Percentiles rank a stretch among this genome's conserved stretches.
These are phyloP conservation scores for Columba livia DNA, from an alignment of 2,113 vertebrate species.

Conservation along the genomic window DNA sequence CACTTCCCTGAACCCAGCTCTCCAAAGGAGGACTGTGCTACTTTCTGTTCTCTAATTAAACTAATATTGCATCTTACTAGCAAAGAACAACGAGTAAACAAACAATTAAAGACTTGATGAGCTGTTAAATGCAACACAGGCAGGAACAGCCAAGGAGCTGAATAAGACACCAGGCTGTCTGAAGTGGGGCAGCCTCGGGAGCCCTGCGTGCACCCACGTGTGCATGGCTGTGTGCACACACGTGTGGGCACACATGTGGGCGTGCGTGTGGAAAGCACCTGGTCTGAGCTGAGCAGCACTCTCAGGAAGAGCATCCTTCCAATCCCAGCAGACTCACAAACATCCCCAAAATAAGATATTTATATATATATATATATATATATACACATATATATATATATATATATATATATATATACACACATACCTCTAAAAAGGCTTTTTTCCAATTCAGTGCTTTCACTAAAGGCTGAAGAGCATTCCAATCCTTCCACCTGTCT, in stretches of 20 bases:
- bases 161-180: not conserved
- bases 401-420: no score
- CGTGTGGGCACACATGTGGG: no score
- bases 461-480: not conserved
- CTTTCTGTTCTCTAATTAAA: not conserved
- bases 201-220: rapidly evolving
- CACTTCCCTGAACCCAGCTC: not conserved
- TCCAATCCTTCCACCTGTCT: rapidly evolving
- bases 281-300: not conserved
- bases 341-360: not conserved
- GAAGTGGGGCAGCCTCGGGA: not conserved
- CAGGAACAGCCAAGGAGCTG: not conserved
- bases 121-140: not conserved
- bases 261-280: rapidly evolving
- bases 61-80: not conserved
- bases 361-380: no score
- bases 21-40: not conserved
- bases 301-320: not conserved
- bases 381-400: no score
- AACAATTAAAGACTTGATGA: not conserved
- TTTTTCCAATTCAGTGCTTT: not conserved
- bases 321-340: not conserved
- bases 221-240: no score
- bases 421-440: not conserved
- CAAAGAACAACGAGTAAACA: not conserved